Evolutionary conservation across 2,797 vertebrate genomes (phyloP).

Genomic region (Ambastaia sidthimunki): DNA sequence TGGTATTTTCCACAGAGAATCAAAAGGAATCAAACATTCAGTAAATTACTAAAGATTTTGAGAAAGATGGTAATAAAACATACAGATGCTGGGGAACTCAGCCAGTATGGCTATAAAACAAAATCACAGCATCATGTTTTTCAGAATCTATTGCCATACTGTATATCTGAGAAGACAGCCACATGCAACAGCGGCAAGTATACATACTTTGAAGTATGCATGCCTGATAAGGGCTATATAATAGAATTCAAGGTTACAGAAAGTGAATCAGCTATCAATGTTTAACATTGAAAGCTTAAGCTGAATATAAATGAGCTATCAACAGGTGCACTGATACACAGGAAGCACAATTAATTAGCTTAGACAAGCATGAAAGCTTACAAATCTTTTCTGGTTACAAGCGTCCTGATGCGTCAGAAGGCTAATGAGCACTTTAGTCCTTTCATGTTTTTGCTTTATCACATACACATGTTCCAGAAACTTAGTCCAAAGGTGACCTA

Average conservation of each 20-base stretch:
- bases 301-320: conserved; percentile 26
- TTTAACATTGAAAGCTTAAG: background rate
- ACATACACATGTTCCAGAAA: conserved; percentile 44
- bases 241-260: background rate
- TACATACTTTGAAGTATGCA: background rate
- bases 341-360: conserved; percentile 19
- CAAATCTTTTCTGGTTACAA: conserved; percentile 32
- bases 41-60: conserved; percentile 55
- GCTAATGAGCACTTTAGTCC: conserved; percentile 48
- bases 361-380: conserved; percentile 39
- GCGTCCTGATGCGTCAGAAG: conserved; percentile 21
- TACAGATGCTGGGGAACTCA: conserved; percentile 62
- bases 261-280: conserved; percentile 28
- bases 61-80: conserved; percentile 61
- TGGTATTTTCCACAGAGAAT: conserved; percentile 52
- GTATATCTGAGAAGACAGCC: conserved; percentile 34
- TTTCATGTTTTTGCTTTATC: conserved; percentile 52
- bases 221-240: conserved; percentile 13
- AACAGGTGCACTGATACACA: conserved; percentile 18
- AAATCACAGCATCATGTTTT: conserved; percentile 50
- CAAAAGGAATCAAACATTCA: conserved; percentile 47
- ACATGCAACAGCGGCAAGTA: conserved; percentile 13
- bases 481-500: conserved; percentile 56
- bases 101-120: conserved; percentile 48
- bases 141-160: conserved; percentile 50